A percentile compares a stretch with the other conserved stretches of the same genome.
phyloP scores from a whole-genome alignment of 2,113 vertebrate genomes.

The Catharus bicknelli region DNA sequence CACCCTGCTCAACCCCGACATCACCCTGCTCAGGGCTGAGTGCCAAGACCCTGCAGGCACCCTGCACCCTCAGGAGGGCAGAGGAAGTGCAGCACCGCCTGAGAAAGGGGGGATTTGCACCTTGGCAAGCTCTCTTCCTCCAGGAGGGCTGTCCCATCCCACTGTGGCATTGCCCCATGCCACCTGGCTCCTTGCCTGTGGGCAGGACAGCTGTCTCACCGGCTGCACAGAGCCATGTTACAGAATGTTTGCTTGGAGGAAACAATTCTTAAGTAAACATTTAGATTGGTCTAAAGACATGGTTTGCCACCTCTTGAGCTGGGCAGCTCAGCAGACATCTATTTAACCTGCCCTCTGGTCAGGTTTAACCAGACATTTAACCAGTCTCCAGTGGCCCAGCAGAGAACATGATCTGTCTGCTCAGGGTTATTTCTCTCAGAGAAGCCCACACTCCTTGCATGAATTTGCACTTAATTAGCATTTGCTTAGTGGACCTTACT shows the following conservation, averaged over 20 bases:
- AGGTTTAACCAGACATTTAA: background rate
- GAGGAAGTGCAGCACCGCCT: background rate
- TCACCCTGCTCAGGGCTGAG: background rate
- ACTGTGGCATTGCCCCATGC: fast-evolving
- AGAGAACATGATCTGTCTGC: background rate
- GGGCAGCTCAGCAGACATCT: background rate
- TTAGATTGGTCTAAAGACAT: background rate
- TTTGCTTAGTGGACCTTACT: background rate
- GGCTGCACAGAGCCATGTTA: fast-evolving
- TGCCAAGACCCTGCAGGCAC: background rate
- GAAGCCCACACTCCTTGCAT: background rate
- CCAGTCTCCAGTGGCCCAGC: too few relatives aligned
- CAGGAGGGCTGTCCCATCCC: background rate
- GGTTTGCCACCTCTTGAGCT: background rate
- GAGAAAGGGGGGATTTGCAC: background rate
- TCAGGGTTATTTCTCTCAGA: background rate
- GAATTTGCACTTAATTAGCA: background rate
- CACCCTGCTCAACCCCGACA: fast-evolving
- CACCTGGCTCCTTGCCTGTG: fast-evolving
- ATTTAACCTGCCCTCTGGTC: background rate
- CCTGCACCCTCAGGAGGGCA: background rate
- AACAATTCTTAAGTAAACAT: background rate
- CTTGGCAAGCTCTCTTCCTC: background rate
- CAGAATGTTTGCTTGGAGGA: background rate
- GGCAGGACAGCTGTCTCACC: fast-evolving